Evolutionary conservation across 2,797 vertebrate species (phyloP), one percentile per base, ranked within the genome.

Genomic region (Aphelocoma californica): DNA sequence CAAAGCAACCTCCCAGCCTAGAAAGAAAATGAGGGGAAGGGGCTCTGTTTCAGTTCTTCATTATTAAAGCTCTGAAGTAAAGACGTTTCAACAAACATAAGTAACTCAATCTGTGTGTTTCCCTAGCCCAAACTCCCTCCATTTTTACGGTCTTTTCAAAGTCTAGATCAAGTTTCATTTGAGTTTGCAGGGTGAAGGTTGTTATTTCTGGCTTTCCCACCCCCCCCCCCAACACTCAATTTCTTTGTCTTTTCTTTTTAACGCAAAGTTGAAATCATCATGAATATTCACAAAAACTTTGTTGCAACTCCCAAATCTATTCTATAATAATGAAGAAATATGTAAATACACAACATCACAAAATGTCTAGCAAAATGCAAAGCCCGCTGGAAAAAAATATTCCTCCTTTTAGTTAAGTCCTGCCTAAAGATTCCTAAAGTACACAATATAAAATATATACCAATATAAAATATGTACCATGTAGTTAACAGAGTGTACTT

Each of bases 71-170:
- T 95, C 95, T 85, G 66, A 95, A 92, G 78, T 61, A 86, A 94
- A 94, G 91, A 91, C 75, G 92, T 91, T 95, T 96, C 93, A 97
- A 96, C 86, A 95, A 96, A 96, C 90, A 96, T 50, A 81, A 94
- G 92, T 94, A 97, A 97, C 58, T 64, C 90, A 92, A 94, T 91
- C 91, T 80, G 32, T 54, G 67, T 56, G 31, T 66, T 91, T 89
- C 92, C 77, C 58, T 58, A 65, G 54, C 70, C 75, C 42, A 84
- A 94, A 62, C 58, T 93, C 69, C 54, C 65, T 73, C 66, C 56
- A 51, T 66, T 86, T 95, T 94, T 95, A 94, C 0, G 4, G 79
- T 53, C 61, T 88, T 96, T 92, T 92, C 83, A 38, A 81, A 95
- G 81, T 42, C 58, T 75, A 90, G 69, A 87, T 95, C 90, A 90